These are phyloP conservation scores for Acropora yongei DNA, from an alignment of 64 coral and sea anemone genomes.

Conservation along the genomic window DNA sequence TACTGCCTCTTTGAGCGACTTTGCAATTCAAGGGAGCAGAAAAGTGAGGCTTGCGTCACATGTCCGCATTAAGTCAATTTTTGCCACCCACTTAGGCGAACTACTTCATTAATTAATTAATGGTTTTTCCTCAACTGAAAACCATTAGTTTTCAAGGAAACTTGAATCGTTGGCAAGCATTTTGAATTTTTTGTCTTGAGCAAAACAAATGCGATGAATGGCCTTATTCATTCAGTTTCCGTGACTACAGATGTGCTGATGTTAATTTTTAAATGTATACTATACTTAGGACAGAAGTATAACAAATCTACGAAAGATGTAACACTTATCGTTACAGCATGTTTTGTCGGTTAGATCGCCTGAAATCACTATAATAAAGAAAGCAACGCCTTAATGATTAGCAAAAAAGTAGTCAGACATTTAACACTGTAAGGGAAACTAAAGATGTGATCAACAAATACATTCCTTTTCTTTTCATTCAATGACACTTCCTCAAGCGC, in stretches of 20 bases:
- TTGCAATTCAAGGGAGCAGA: no score
- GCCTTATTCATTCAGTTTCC: background rate
- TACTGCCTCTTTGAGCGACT: no score
- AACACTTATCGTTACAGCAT: background rate
- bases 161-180: background rate
- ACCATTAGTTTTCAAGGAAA: constrained; percentile 5
- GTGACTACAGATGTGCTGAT: background rate
- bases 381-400: no score
- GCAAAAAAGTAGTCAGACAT: no score
- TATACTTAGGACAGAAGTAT: background rate
- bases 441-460: no score
- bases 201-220: background rate
- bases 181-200: background rate
- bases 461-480: no score
- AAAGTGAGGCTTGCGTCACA: no score
- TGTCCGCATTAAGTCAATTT: no score
- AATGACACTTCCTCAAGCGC: no score
- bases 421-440: no score
- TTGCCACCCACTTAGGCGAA: no score
- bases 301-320: background rate
- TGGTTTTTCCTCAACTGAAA: background rate
- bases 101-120: background rate
- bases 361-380: no score
- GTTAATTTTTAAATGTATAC: background rate
- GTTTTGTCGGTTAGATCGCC: background rate